Evolutionary conservation across 1,140 invertebrate species (phyloP).

Genomic region (Pemphigus obesinymphae): DNA sequence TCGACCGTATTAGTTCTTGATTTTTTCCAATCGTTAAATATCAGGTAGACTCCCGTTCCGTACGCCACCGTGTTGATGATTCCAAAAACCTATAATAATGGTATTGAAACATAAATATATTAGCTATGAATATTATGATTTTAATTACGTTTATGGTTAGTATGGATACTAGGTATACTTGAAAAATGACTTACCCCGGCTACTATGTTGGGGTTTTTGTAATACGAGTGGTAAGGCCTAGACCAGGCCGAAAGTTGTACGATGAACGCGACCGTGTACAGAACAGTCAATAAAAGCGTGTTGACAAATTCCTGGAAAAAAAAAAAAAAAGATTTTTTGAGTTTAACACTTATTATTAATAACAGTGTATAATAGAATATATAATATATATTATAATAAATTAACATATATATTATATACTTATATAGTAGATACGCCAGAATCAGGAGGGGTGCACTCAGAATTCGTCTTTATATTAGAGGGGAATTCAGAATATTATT

Average conservation of each 20-base stretch:
- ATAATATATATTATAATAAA: too few species aligned
- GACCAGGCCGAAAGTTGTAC: constrained; percentile 65
- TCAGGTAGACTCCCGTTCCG: constrained; percentile 66
- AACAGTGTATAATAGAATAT: too few species aligned
- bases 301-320: constrained; percentile 70
- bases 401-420: too few species aligned
- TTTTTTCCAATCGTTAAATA: constrained; percentile 68
- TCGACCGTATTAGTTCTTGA: constrained; percentile 20
- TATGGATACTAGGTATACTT: too few species aligned
- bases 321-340: constrained; percentile 45
- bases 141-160: too few species aligned
- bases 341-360: too few species aligned
- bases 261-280: constrained; percentile 75
- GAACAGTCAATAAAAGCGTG: constrained; percentile 62
- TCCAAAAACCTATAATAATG: constrained; percentile 63
- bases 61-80: constrained; percentile 76
- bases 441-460: too few species aligned
- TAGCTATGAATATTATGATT: neutral
- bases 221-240: constrained; percentile 48
- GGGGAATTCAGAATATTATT: too few species aligned
- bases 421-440: too few species aligned
- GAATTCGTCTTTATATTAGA: too few species aligned
- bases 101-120: neutral
- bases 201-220: constrained; percentile 59
- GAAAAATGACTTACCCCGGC: constrained; percentile 61